Evolutionary conservation across 2,113 vertebrate genomes (phyloP), one percentile per base, ranked within the genome.

Genomic region (Grammomys dolichurus): DNA sequence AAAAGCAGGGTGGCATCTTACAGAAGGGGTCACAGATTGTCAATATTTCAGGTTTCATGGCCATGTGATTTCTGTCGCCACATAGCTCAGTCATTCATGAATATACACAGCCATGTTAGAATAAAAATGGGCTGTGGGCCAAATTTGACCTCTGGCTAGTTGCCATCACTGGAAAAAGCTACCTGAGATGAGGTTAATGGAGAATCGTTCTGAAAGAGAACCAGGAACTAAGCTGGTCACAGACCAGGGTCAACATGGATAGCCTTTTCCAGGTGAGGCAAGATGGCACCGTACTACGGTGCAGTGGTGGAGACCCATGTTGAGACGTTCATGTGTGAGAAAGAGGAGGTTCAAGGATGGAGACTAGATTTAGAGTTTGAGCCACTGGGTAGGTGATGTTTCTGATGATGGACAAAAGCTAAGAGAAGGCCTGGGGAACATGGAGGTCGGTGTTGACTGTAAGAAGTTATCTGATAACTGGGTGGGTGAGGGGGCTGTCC

Each of bases 231-330:
- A 81, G 60, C 43, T 43, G 33, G 12, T 56, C 7, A 0, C 12
- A 26, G 58, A 76, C 89, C 7, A 31, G 48, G 80, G 81, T 24
- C 2, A 26, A 5, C 58, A 9, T 0, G 56, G 19, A 56, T 6
- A 4, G 77, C 40, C 60, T 26, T 51, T 31, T 33, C 26, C 28
- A 2, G 33, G 36, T n/a, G 31, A 7, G 26, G 22, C 9, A 1
- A 5, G 9, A 7, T 19, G 58, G 72, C 33, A 4, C 56, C 70
- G 63, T 60, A 24, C 73, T 26, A 31, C 65, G 5, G 65, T 69
- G 1, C 28, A 33, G 16, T 4, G 26, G 13, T 3, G 2, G 84
- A 24, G n/a, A 28, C 1, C 1, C 24, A 63, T 24, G 31, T 4
- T 48, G 22, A 86, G 90, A n/a, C 28, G 12, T 19, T 17, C 31